Base-by-base conservation (phyloP, 2,113 vertebrate species). In the Bufo gargarizans region DNA sequence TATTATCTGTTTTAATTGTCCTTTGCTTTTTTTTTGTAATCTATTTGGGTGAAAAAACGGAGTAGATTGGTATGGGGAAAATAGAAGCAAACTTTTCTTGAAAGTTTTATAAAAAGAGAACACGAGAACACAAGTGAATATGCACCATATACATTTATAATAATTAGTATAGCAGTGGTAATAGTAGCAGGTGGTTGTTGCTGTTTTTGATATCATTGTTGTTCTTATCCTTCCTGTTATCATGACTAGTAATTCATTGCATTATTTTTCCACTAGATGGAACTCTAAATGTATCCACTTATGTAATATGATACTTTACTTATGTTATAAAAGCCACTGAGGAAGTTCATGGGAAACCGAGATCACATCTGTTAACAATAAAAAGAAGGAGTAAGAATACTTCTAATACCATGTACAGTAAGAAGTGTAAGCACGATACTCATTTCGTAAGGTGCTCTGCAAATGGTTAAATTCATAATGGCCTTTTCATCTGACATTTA, bases 401-500 rank as follows among this genome's bases (percentile, higher is more conserved):
- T 2, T 14, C 7, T n/a, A 43, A 47, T 84, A 45, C 50, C 12
- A 63, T 84, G 49, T 22, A 59, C 33, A 33, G 33, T 33, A 61
- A 58, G 67, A 74, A 76, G 69, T 72, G 33, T 50, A 10, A 17
- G 65, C 22, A 19, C 16, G 53, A 58, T n/a, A 78, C 76, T 67
- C 11, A 22, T 13, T 5, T 47, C 10, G 50, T 9, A 33, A 45
- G 33, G 22, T 22, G 17, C 61, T 78, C 4, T 11, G 9, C 6
- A 22, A 77, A 84, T 58, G 43, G 81, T 89, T 89, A 89, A 91
- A 89, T n/a, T 86, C 67, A 90, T 10, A 78, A 16, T 55, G 49
- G 5, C 74, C 74, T 89, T 76, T 19, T 90, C 88, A 85, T 86
- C 0, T 89, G 77, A 90, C 78, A n/a, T 11, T 88, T 91, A 77